Conservation (phyloP, 2,113 vertebrate genomes). For the Alectura lathami region DNA sequence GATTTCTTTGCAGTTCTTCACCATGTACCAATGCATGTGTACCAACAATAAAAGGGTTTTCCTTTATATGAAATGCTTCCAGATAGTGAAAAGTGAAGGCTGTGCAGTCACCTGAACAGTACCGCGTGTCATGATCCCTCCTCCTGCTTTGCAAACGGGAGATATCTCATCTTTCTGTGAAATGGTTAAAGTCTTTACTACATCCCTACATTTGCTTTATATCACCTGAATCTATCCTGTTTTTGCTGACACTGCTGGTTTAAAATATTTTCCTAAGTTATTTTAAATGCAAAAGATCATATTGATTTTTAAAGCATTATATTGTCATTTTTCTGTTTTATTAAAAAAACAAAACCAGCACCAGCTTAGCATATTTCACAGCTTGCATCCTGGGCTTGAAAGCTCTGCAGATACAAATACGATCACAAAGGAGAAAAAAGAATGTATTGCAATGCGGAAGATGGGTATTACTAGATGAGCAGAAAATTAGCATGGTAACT, state of each 20-base stretch:
- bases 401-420: conserved; percentile 17
- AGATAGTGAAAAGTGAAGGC: not conserved
- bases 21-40: not conserved
- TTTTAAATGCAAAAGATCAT: conserved; percentile 49
- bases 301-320: conserved; percentile 4
- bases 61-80: not conserved
- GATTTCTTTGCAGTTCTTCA: not conserved
- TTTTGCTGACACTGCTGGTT: conserved; percentile 29
- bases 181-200: not conserved
- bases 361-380: conserved; percentile 37
- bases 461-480: not conserved
- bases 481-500: conserved; percentile 54
- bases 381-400: not conserved
- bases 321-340: conserved; percentile 48
- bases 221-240: not conserved
- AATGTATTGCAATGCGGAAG: not conserved
- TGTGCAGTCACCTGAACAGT: not conserved
- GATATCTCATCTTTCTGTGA: not conserved
- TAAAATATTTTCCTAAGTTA: not conserved
- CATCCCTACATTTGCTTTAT: not conserved
- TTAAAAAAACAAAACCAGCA: conserved; percentile 28
- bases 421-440: not conserved
- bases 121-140: not conserved
- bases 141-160: not conserved
- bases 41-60: not conserved